Evolutionary conservation across 2,888 invertebrate species (phyloP).

Genomic region (Gerris lacustris): DNA sequence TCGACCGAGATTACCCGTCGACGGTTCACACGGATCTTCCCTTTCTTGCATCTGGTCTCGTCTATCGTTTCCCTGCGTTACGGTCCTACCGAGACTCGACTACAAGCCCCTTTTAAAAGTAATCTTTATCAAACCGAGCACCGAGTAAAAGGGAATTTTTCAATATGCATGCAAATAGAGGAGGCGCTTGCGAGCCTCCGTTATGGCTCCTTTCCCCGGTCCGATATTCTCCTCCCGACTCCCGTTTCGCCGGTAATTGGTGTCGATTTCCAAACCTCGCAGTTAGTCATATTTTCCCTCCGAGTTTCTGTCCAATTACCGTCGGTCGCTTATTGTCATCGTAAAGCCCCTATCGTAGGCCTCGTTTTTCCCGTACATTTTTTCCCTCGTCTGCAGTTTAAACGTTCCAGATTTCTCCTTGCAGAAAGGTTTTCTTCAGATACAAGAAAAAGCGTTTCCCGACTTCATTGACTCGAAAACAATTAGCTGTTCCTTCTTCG

Average conservation of each 20-base stretch:
- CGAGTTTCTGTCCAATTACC: neutral
- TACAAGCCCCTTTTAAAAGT: neutral
- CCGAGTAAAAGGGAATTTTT: conserved; percentile 14
- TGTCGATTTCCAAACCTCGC: conserved; percentile 22
- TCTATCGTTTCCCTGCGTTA: no score
- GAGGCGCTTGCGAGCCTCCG: neutral
- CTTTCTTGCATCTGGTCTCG: no score
- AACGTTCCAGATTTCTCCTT: no score
- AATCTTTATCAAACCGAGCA: conserved; percentile 1
- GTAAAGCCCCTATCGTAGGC: neutral
- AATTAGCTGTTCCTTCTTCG: no score
- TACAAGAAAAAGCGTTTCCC: no score
- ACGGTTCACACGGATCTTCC: neutral
- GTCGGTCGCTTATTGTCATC: neutral
- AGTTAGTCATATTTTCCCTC: neutral
- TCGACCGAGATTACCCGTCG: no score
- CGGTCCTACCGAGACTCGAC: neutral
- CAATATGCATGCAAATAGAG: conserved; percentile 25
- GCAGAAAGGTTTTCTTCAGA: no score
- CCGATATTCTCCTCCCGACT: neutral
- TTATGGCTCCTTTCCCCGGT: neutral
- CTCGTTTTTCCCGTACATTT: neutral
- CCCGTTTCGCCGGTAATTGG: conserved; percentile 23
- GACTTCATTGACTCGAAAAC: no score
- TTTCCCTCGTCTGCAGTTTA: neutral